phyloP scores from a whole-genome alignment of 2,888 invertebrate genomes.

The Drosophila phalerata region DNA sequence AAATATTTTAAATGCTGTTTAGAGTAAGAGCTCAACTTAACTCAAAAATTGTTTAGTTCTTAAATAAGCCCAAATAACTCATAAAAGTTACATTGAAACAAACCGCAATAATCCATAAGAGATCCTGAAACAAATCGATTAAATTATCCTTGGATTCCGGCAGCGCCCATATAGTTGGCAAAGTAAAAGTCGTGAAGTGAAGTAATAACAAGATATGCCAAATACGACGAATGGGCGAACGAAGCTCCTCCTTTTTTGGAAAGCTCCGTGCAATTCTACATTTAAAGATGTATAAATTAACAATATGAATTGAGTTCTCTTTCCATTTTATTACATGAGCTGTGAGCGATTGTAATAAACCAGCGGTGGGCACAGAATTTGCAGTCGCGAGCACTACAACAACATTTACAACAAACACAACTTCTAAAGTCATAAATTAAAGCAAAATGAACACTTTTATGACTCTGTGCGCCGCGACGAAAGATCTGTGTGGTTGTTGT shows the following conservation, averaged over 20 bases:
- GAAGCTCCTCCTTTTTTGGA: slow-evolving; percentile 28
- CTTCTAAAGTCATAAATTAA: too few relatives aligned
- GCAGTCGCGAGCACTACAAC: too few relatives aligned
- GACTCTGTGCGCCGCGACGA: too few relatives aligned
- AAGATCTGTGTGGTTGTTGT: too few relatives aligned
- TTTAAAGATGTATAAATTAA: not conserved
- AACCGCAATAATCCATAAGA: slow-evolving; percentile 35
- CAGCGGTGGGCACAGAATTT: too few relatives aligned
- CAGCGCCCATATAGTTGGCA: slow-evolving; percentile 1
- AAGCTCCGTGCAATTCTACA: slow-evolving; percentile 37
- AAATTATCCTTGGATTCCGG: slow-evolving; percentile 23
- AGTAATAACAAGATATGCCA: slow-evolving; percentile 22
- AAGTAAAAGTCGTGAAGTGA: not conserved
- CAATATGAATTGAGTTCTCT: not conserved
- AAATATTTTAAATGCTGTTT: too few relatives aligned
- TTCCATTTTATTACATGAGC: slow-evolving; percentile 16
- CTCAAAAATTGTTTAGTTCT: too few relatives aligned
- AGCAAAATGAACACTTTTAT: too few relatives aligned
- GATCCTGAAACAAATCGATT: slow-evolving; percentile 42
- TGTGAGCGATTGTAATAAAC: slow-evolving; percentile 40
- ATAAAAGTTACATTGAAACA: not conserved
- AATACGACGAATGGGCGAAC: not conserved
- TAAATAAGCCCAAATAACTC: too few relatives aligned
- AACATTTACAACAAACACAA: too few relatives aligned
- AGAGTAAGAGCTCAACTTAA: too few relatives aligned